These are phyloP conservation scores for Subanguina moxae DNA, from an alignment of 1,140 invertebrate species.

Conservation along the genomic window DNA sequence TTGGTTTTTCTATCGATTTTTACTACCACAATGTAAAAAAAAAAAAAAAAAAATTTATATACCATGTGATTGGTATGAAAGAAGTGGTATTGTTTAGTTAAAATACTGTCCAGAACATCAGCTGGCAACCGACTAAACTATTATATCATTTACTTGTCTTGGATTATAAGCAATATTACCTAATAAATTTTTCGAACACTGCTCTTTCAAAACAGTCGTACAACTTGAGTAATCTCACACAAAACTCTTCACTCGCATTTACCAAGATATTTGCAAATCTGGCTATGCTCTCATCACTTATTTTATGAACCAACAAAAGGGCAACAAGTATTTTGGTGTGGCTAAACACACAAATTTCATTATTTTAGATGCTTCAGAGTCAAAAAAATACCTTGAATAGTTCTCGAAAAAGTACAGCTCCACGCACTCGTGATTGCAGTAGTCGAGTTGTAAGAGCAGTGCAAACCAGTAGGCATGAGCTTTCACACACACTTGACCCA, in stretches of 20 bases:
- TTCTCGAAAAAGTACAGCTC: constrained; percentile 15
- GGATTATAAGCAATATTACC: neutral
- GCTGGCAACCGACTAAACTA: neutral
- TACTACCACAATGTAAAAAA: no score
- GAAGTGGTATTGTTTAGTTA: neutral
- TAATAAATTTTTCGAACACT: neutral
- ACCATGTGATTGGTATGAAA: neutral
- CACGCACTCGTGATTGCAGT: neutral
- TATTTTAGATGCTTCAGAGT: neutral
- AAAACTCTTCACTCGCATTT: constrained; percentile 23
- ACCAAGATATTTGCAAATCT: neutral
- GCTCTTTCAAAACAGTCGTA: neutral
- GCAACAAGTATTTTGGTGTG: constrained; percentile 12
- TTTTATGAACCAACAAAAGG: constrained; percentile 20
- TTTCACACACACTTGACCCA: neutral
- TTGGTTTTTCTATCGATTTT: no score
- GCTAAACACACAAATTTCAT: neutral
- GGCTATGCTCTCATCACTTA: neutral
- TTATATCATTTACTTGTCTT: neutral
- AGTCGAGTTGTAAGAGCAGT: constrained; percentile 3
- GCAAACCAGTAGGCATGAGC: constrained; percentile 19
- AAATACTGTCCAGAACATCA: neutral
- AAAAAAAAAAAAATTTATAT: neutral
- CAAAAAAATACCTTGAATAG: constrained; percentile 8
- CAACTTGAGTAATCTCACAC: constrained; percentile 18